These are phyloP conservation scores for Idaea dimidiata DNA, from an alignment of 2,888 invertebrate genomes.

Conservation along the genomic window DNA sequence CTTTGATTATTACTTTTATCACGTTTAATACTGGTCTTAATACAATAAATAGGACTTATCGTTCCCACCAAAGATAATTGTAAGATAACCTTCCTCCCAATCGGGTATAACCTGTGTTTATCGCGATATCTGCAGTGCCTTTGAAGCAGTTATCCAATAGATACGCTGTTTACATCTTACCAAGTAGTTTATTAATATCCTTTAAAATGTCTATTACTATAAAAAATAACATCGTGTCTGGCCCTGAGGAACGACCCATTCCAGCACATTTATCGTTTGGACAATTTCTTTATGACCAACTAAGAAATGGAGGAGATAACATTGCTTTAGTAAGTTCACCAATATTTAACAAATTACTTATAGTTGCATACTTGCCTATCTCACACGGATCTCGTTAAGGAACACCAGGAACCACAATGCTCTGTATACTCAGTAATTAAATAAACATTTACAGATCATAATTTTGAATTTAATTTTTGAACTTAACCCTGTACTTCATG, in stretches of 20 bases:
- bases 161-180: neutral
- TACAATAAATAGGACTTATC: neutral
- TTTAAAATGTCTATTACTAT: constrained; percentile 46
- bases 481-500: too few relatives aligned
- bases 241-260: constrained; percentile 64
- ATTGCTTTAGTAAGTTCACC: constrained; percentile 67
- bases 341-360: neutral
- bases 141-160: neutral
- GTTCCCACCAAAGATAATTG: neutral
- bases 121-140: neutral
- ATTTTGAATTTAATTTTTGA: too few relatives aligned
- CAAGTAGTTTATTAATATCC: neutral
- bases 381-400: neutral
- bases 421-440: too few relatives aligned
- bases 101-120: neutral
- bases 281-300: constrained; percentile 75
- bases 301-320: constrained; percentile 72
- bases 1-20: neutral
- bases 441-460: too few relatives aligned
- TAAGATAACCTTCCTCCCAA: neutral
- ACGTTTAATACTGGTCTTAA: neutral
- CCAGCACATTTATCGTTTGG: constrained; percentile 77
- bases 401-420: too few relatives aligned
- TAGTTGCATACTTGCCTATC: too few relatives aligned
- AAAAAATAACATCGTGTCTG: constrained; percentile 64